Base-by-base conservation (phyloP, 2,113 vertebrate species). In the Gambusia holbrooki region DNA sequence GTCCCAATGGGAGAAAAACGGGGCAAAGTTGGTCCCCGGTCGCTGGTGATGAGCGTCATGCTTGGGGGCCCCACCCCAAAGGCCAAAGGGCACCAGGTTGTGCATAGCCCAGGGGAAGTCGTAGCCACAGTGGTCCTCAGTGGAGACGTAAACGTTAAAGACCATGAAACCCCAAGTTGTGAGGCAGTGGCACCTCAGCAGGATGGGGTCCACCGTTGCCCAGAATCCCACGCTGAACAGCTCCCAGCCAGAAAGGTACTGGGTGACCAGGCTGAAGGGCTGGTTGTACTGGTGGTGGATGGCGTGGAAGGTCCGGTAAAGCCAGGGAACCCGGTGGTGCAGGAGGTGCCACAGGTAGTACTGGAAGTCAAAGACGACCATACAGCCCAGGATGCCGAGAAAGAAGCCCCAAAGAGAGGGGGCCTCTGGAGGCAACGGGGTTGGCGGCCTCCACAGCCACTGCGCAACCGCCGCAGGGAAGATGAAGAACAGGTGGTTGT, bases 1-100 rank as follows among this genome's bases (percentile, higher is more conserved):
- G 90, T 95, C 95, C 95, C 95, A 96, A 89, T 96, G 94, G 1
- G 93, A 93, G 83, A 96, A 96, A 87, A 95, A 96, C 0, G 95
- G 95, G 19, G 94, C 94, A 33, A 94, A 95, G 89, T 96, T 94
- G 32, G 93, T 94, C 76, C 77, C 75, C 1, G 95, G 95, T 19
- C 88, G 87, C 76, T 93, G 93, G 71, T 96, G 95, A 85, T 96
- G 95, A 32, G 89, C 80, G 7, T 96, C 93, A 29, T 95, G 94
- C 66, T 94, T 94, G 12, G 93, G 91, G 0, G 93, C 86, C 0
- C 95, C 95, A 0, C 94, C 94, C 94, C 94, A 96, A 9, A 96
- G 91, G 45, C 93, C 94, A 30, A 95, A 93, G 63, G 95, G 95
- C 76, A 96, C 92, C 71, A 96, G 88, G 58, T 94, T 93, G 22